These are phyloP conservation scores for Cordilura impudica DNA, from an alignment of 2,888 invertebrate species.

Conservation along the genomic window DNA sequence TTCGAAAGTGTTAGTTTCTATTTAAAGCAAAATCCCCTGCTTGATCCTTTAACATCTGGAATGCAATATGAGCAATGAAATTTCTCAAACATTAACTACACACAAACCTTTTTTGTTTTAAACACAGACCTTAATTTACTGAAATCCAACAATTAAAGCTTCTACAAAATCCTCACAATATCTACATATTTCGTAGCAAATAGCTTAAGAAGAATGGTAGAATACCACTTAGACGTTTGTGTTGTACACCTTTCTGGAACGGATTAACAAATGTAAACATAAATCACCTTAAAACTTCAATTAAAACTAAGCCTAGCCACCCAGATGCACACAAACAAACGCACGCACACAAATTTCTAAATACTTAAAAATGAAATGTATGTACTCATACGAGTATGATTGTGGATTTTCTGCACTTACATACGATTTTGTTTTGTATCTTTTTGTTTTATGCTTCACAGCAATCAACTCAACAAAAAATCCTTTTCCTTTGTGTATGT, in stretches of 20 bases:
- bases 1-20: slow-evolving; percentile 3
- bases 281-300: slow-evolving; percentile 62
- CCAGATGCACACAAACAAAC: not conserved
- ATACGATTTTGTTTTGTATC: slow-evolving; percentile 32
- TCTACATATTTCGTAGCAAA: slow-evolving; percentile 8
- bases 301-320: slow-evolving; percentile 49
- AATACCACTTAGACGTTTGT: slow-evolving; percentile 31
- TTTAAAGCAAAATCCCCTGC: slow-evolving; percentile 3
- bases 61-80: slow-evolving; percentile 28
- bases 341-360: not conserved
- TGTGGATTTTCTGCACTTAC: slow-evolving; percentile 16
- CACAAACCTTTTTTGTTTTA: slow-evolving; percentile 10
- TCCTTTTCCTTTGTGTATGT: slow-evolving; percentile 18
- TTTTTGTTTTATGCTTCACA: slow-evolving; percentile 37
- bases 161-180: slow-evolving; percentile 41
- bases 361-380: not conserved
- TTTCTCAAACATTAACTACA: slow-evolving; percentile 22
- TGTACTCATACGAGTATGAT: not conserved
- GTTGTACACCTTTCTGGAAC: slow-evolving; percentile 21
- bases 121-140: slow-evolving; percentile 50
- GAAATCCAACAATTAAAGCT: slow-evolving; percentile 55
- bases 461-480: slow-evolving; percentile 38
- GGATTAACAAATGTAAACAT: slow-evolving; percentile 55
- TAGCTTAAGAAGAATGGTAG: slow-evolving; percentile 8
- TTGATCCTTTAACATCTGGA: slow-evolving; percentile 1